phyloP scores from a whole-genome alignment of 2,888 invertebrate genomes.

The Dryobotodes eremita region DNA sequence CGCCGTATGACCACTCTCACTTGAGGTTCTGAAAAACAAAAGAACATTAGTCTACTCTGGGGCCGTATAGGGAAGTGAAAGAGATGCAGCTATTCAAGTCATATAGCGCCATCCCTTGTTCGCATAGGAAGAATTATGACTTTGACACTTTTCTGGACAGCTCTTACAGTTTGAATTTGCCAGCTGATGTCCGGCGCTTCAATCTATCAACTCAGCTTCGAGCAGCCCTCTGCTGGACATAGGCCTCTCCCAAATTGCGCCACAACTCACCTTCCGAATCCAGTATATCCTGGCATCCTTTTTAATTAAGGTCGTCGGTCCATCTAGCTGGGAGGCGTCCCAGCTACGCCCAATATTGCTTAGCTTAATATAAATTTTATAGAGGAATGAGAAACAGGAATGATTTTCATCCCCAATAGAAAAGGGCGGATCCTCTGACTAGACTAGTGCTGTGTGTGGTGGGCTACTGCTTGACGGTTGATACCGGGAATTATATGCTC shows the following conservation, averaged over 20 bases:
- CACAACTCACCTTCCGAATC: not conserved
- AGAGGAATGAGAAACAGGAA: not conserved
- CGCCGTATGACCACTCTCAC: slow-evolving; percentile 37
- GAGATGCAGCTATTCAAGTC: not conserved
- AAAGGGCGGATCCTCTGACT: not conserved
- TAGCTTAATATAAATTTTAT: not conserved
- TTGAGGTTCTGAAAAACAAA: slow-evolving; percentile 68
- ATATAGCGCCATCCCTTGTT: not conserved
- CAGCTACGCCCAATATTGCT: not conserved
- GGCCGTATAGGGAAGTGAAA: too few relatives aligned
- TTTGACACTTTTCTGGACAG: not conserved
- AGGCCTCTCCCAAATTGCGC: not conserved
- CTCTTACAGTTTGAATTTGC: not conserved
- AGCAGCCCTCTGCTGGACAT: not conserved
- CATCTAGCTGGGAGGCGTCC: too few relatives aligned
- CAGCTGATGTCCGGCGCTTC: too few relatives aligned
- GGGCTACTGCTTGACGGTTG: not conserved
- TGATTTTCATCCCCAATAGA: not conserved
- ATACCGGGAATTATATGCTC: not conserved
- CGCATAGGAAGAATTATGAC: not conserved
- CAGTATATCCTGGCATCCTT: too few relatives aligned
- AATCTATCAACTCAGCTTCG: not conserved
- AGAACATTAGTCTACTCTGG: slow-evolving; percentile 8
- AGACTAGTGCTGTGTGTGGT: not conserved
- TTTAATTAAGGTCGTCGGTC: too few relatives aligned